phyloP scores from a whole-genome alignment of 2,113 vertebrate species.

The Rhynchomys soricoides region DNA sequence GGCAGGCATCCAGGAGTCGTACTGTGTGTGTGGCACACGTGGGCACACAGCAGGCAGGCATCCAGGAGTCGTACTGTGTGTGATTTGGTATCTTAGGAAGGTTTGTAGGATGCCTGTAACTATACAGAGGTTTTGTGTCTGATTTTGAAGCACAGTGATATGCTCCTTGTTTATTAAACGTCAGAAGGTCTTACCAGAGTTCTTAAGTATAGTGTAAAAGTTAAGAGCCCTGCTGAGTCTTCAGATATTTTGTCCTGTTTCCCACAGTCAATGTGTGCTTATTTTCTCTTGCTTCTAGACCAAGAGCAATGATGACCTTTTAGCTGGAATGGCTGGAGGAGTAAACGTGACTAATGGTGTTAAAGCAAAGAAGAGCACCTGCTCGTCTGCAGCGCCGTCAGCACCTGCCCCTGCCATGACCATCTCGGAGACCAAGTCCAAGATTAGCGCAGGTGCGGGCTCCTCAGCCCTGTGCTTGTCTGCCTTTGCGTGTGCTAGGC shows the following conservation, averaged over 20 bases:
- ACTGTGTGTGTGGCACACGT: not conserved
- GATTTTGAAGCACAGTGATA: not conserved
- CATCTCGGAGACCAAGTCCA: conserved; percentile 89
- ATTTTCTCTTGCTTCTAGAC: conserved; percentile 85
- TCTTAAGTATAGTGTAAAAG: not conserved
- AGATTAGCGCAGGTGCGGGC: conserved; percentile 88
- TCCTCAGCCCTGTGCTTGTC: not conserved
- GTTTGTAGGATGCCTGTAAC: not conserved
- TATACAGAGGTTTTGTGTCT: not conserved
- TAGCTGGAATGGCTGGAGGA: conserved; percentile 93
- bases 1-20: not conserved
- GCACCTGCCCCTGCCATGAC: conserved; percentile 82
- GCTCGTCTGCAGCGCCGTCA: conserved; percentile 80
- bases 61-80: not conserved
- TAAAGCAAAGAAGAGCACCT: conserved; percentile 89
- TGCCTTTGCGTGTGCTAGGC: not conserved
- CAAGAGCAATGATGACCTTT: conserved; percentile 96
- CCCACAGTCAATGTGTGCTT: not conserved
- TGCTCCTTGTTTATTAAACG: not conserved
- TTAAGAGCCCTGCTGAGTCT: not conserved
- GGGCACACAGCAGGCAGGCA: not conserved
- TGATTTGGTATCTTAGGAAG: not conserved
- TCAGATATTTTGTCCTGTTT: not conserved
- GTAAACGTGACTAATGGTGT: conserved; percentile 89
- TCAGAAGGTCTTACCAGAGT: not conserved